Evolutionary conservation across 2,888 invertebrate species (phyloP).

Genomic region (Beris chalybata): DNA sequence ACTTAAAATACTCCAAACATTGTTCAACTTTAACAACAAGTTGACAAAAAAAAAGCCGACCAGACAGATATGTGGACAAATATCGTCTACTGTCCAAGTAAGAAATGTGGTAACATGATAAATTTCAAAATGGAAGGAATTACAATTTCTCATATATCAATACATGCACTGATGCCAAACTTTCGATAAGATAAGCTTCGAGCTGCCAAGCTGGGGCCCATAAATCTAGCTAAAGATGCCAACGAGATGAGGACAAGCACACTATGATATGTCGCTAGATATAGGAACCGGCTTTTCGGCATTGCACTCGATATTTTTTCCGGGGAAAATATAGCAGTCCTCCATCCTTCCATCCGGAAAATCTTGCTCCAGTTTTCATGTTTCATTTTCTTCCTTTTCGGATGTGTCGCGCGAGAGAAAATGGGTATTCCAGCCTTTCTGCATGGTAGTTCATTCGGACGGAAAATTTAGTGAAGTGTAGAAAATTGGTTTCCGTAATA

Average conservation of each 20-base stretch:
- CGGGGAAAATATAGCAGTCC: background rate
- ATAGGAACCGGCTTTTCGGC: background rate
- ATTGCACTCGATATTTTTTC: background rate
- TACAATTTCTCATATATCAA: background rate
- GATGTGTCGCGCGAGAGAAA: background rate
- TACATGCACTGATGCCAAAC: slow-evolving; percentile 48
- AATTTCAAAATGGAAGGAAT: background rate
- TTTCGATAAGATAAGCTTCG: slow-evolving; percentile 55
- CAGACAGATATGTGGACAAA: no score
- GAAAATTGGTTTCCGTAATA: slow-evolving; percentile 40
- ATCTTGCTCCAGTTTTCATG: background rate
- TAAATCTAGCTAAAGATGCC: slow-evolving; percentile 56
- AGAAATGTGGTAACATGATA: no score
- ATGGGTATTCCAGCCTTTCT: background rate
- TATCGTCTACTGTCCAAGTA: no score
- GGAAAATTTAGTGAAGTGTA: slow-evolving; percentile 40
- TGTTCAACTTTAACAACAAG: no score
- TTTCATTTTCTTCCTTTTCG: background rate
- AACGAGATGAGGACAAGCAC: slow-evolving; percentile 41
- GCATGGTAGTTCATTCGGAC: slow-evolving; percentile 34
- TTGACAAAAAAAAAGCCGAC: no score
- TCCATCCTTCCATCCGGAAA: background rate
- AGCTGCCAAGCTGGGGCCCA: slow-evolving; percentile 55
- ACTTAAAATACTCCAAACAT: no score
- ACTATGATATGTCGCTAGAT: background rate